Evolutionary conservation across 1,140 invertebrate genomes (phyloP), one percentile per base, ranked within the genome.

Genomic region (Maniola jurtina): DNA sequence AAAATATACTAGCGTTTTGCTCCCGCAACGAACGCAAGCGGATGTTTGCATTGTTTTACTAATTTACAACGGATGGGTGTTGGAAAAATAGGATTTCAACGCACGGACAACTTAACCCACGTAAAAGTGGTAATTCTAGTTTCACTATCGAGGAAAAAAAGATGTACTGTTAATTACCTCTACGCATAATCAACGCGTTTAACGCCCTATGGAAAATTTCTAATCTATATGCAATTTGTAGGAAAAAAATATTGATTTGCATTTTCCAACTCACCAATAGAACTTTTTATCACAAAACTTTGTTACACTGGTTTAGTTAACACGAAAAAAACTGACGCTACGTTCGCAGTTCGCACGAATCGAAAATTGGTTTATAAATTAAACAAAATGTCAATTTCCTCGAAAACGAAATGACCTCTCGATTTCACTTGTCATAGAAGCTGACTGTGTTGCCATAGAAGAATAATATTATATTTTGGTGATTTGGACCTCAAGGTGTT

Each of bases 381-480:
- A 11, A 42, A 42, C 40, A 42, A 11, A 42, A 42, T 42, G 11
- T 45, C 11, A 45, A 45, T 45, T 45, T n/a, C 13, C 13, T 45
- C 42, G 42, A 40, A 40, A 6, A 16, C 16, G 48, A 52, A 16
- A 52, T 25, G 48, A 52, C 48, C 16, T 52, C 7, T 52, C 7
- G 2, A 16, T 52, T 52, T 25, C 14, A 52, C 16, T 52, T 52
- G 48, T 16, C 66, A 68, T 65, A 58, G 66, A 68, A 58, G 62
- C 66, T 63, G 56, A 68, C 40, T 52, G 66, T 68, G 60, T 68
- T 56, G 42, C 60, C 61, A 68, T 52, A n/a, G 33, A 8, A 57
- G 48, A 67, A 62, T 62, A 65, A 5, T 52, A 52, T 25, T 50
- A 35, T n/a, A n/a, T n/a, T n/a, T n/a, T n/a, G n/a, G n/a, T n/a